Base-by-base conservation (phyloP, 2,797 vertebrate genomes). In the Cygnus olor region DNA sequence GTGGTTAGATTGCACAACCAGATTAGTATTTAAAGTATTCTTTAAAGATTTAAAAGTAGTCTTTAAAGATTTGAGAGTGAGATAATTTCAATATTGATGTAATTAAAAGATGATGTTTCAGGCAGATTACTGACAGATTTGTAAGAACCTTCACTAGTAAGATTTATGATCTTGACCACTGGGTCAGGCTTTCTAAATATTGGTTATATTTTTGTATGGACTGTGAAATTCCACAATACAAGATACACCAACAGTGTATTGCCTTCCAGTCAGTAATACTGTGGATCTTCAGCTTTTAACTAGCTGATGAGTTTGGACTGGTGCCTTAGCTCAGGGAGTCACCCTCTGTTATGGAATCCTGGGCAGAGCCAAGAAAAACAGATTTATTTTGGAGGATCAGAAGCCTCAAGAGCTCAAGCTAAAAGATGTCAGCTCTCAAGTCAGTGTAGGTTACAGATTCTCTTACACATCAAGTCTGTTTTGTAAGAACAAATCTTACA, bases 261-360 rank as follows among this genome's bases (percentile, higher is more conserved):
- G 58, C 51, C 20, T 78, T 81, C 44, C 24, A 84, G 28, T 79
- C 38, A 78, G 13, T 56, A 61, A 68, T 38, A 32, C 14, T 71
- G n/a, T 64, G 56, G 53, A 40, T 82, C 56, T 90, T 90, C 73
- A 91, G 45, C 47, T 84, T 90, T 91, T 86, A 84, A 72, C 16
- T 36, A 30, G 7, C 72, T 79, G 32, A 88, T 74, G 47, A 79
- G 34, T 86, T 91, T 95, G 64, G 45, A 80, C 15, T 68, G 25
- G 9, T 74, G 44, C 18, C 28, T 25, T 54, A 54, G 22, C 10
- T 65, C 38, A 53, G 40, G 42, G 11, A 63, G 10, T 84, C 38
- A 69, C n/a, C 54, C 49, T 88, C 44, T 51, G 5, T 34, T 81
- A 47, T 8, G 14, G 45, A 87, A 86, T 81, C 56, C 53, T 49